phyloP scores from a whole-genome alignment of 2,888 invertebrate genomes.

The Abrostola triplasia region DNA sequence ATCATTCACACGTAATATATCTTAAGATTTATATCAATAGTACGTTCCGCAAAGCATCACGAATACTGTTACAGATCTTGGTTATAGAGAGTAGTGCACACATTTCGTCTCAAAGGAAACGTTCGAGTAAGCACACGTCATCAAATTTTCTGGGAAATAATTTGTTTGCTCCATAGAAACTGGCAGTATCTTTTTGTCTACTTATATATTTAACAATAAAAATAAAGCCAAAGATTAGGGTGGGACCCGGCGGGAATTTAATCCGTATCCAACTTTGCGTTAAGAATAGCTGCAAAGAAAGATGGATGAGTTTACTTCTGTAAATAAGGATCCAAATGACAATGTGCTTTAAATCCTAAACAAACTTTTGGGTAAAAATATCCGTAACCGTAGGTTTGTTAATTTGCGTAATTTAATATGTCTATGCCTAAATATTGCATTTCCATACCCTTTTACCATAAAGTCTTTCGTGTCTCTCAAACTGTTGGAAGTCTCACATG shows the following conservation, averaged over 20 bases:
- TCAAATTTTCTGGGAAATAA: too few species aligned
- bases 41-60: background rate
- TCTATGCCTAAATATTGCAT: too few species aligned
- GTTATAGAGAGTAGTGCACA: background rate
- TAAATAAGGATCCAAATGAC: constrained; percentile 23
- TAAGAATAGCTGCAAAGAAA: constrained; percentile 12
- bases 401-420: too few species aligned
- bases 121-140: too few species aligned
- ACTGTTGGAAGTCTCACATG: too few species aligned
- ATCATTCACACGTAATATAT: too few species aligned
- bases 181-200: too few species aligned
- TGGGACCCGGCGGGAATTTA: constrained; percentile 11
- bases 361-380: background rate
- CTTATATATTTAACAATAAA: too few species aligned
- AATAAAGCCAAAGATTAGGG: constrained; percentile 10
- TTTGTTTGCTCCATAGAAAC: background rate
- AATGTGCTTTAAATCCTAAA: constrained; percentile 13
- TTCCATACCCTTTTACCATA: too few species aligned
- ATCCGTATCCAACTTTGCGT: constrained; percentile 14
- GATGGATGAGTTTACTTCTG: constrained; percentile 34
- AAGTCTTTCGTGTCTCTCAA: too few species aligned
- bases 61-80: background rate
- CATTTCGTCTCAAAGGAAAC: too few species aligned
- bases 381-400: too few species aligned
- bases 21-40: background rate